Evolutionary conservation across 2,797 vertebrate genomes (phyloP), one percentile per base, ranked within the genome.

Genomic region (Myotis planiceps): DNA sequence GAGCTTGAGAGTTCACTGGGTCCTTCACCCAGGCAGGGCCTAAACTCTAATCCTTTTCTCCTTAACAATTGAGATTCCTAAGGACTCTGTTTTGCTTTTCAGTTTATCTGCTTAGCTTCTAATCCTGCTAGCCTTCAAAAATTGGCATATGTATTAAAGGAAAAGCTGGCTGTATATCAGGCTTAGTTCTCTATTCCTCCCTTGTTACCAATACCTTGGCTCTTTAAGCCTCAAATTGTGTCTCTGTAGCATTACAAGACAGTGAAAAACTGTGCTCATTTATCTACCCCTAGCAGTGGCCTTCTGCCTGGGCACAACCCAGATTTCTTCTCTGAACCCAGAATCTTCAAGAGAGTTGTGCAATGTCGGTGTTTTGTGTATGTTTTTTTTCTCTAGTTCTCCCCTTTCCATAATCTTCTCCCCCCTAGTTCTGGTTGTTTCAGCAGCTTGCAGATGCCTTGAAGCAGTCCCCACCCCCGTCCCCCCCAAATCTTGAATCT

Each of bases 71-170:
- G 23, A 82, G 65, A 92, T 88, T 85, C 55, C 76, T 58, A 39
- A 94, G 92, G 84, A 5, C 32, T 78, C 51, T 68, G 32, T 42
- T 82, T 14, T 92, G 19, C 14, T 71, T 96, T 92, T 86, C 14
- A 27, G 58, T 86, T 91, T 92, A 32, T 96, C 81, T 97, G n/a
- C 68, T 71, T 92, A 95, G 63, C 32, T 71, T 92, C 63, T 91
- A 82, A 84, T 86, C 32, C 32, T 60, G 66, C 16, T 83, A 55
- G n/a, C 9, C 23, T 92, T 94, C 27, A 90, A 74, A 94, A 87
- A 91, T 88, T 94, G 88, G 27, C 32, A 51, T 72, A 51, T 66
- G 3, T 76, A 78, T 88, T 85, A 80, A 51, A 23, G 75, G 58
- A 66, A 95, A 85, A 92, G 32, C 34, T 65, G 25, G 12, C 42